A percentile compares a stretch with the other conserved stretches of the same genome.
Conservation (phyloP, 2,113 vertebrate genomes). For the Sciurus niger region DNA sequence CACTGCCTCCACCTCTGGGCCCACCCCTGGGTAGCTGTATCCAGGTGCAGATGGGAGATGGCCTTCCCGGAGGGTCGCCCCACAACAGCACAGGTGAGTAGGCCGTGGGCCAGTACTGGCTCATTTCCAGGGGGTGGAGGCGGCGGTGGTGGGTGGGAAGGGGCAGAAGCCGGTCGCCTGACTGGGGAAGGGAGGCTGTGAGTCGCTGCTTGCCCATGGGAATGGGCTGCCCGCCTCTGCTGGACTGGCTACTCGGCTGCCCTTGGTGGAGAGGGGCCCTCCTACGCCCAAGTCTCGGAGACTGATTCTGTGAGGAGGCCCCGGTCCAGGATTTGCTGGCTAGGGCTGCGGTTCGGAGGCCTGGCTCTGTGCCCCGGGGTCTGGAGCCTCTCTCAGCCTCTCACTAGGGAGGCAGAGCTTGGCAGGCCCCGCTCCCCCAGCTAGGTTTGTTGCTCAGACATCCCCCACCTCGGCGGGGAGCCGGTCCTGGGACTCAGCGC, state of each 20-base stretch:
- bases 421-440: not conserved
- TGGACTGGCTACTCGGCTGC: not conserved
- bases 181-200: not conserved
- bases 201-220: not conserved
- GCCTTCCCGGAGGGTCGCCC: conserved; percentile 81
- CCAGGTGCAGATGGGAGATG: conserved; percentile 88
- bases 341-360: not conserved
- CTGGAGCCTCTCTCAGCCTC: not conserved
- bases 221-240: not conserved
- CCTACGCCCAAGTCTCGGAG: not conserved
- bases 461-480: not conserved
- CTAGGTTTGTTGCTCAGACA: not conserved
- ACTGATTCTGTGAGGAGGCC: not conserved
- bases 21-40: conserved; percentile 84
- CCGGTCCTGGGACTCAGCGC: not conserved
- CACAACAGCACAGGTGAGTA: conserved; percentile 87
- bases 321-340: not conserved
- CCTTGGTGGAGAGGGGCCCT: not conserved
- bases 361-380: not conserved
- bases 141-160: not conserved
- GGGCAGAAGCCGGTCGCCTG: no score
- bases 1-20: conserved; percentile 83
- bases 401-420: not conserved
- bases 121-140: fast-evolving
- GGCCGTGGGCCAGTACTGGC: fast-evolving